Base-by-base conservation (phyloP, 1,140 invertebrate genomes). In the Drosophila watanabei region DNA sequence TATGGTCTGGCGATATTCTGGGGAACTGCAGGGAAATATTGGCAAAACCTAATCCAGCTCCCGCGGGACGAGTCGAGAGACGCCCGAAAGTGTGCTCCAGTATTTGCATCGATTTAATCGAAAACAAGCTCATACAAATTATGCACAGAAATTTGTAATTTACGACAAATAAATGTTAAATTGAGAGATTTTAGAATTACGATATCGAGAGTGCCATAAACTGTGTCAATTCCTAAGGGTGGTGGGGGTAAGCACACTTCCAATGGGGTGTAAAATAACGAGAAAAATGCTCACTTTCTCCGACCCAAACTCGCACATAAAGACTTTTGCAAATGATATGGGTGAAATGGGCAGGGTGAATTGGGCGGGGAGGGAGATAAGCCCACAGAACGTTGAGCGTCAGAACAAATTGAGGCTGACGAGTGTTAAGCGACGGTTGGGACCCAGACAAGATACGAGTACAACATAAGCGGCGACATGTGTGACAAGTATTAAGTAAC, bases 161-260 rank as follows among this genome's bases (percentile, higher is more conserved):
- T 89, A 89, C 86, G 85, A 85, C 81, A 79, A 89, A 89, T 90
- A 89, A 89, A 89, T 89, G 86, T 89, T 89, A 90, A 89, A 89
- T 89, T 89, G 86, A 89, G 85, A 89, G 85, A 89, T 89, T 89
- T 76, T 79, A 71, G 79, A 90, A 83, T 90, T 79, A 82, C 85
- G 85, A 89, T 89, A 89, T 85, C 49, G 59, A 61, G 37, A 43
- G 32, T 57, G 57, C 43, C 77, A 87, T 88, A 89, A 79, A 81
- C 69, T 79, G 82, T 86, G 82, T 82, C 79, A 86, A 14, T 63
- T 63, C 48, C 49, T 6, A 45, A n/a, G 48, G 39, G 18, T 8
- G 20, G 66, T 5, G 41, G 57, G 24, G 49, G 65, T n/a, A 35
- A 56, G 48, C 43, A 43, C 7, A 52, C 64, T 16, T 65, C 75